Percentiles rank a stretch among this genome's conserved stretches.
Evolutionary conservation across 2,113 vertebrate genomes (phyloP).

Genomic region (Cichladusa arquata): DNA sequence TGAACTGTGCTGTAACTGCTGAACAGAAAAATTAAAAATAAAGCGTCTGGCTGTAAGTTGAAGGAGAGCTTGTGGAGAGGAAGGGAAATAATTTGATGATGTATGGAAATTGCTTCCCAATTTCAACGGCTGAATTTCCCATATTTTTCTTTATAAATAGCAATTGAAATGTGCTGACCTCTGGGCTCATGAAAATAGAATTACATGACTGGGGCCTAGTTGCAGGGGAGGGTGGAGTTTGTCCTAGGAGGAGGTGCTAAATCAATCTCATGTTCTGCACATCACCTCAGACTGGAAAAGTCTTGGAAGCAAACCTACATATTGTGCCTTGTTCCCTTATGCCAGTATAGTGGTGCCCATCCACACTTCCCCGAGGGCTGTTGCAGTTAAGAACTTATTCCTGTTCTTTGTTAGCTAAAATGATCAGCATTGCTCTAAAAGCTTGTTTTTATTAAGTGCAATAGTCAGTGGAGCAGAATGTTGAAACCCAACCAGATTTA

Average conservation of each 20-base stretch:
- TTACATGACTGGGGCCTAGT: background rate
- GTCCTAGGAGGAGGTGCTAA: background rate
- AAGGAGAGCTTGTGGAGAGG: background rate
- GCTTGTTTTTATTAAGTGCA: background rate
- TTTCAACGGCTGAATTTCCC: background rate
- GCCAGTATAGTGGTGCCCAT: background rate
- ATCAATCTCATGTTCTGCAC: background rate
- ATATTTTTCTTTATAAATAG: slow-evolving; percentile 10
- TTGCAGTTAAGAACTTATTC: background rate
- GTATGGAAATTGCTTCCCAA: background rate
- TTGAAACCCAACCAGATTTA: background rate
- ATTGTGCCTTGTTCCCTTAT: background rate
- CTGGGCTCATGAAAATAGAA: background rate
- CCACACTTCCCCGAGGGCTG: background rate
- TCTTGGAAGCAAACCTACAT: background rate
- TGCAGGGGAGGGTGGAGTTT: background rate
- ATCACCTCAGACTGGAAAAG: background rate
- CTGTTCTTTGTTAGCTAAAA: background rate
- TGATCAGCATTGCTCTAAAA: background rate
- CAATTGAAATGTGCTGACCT: background rate
- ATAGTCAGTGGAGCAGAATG: background rate
- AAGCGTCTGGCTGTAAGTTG: background rate
- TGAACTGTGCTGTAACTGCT: background rate
- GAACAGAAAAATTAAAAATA: background rate
- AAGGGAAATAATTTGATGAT: background rate